Conservation (phyloP, 2,888 invertebrate species). For the Cheiracanthium punctorium region DNA sequence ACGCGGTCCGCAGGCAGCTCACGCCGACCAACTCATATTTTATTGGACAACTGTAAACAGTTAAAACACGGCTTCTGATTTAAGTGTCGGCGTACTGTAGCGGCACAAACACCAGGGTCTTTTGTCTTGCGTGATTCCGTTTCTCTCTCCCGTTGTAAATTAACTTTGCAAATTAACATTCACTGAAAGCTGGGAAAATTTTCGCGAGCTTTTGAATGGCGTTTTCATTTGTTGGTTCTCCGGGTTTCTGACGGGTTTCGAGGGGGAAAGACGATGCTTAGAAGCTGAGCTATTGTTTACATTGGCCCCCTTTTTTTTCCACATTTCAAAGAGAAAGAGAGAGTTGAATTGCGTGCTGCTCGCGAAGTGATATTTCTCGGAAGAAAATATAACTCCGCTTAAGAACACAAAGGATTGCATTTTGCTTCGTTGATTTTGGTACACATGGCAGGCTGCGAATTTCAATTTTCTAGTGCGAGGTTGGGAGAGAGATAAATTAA, state of each 20-base stretch:
- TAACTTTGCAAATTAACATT: constrained; percentile 56
- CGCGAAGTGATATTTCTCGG: not conserved
- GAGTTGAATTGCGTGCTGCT: too few relatives aligned
- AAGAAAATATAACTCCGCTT: not conserved
- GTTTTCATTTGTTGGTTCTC: constrained; percentile 19
- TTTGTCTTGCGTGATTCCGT: constrained; percentile 30
- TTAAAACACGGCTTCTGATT: constrained; percentile 19
- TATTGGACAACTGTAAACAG: constrained; percentile 15
- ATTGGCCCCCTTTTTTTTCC: not conserved
- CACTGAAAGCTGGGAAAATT: constrained; percentile 20
- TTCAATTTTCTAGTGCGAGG: not conserved
- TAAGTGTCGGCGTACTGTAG: constrained; percentile 11
- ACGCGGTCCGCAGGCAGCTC: not conserved
- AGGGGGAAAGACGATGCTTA: constrained; percentile 7
- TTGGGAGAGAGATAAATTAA: not conserved
- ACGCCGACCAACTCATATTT: constrained; percentile 17
- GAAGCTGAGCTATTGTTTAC: constrained; percentile 40
- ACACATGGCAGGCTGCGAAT: not conserved
- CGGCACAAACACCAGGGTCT: not conserved
- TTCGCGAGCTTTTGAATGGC: constrained; percentile 30
- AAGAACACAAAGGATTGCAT: not conserved
- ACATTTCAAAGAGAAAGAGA: too few relatives aligned
- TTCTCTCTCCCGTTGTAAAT: constrained; percentile 31
- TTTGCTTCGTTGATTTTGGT: not conserved
- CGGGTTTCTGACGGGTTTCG: too few relatives aligned